These are phyloP conservation scores for Geodia barretti DNA, from an alignment of 37 sponge, comb jelly and placozoan species.

Conservation along the genomic window DNA sequence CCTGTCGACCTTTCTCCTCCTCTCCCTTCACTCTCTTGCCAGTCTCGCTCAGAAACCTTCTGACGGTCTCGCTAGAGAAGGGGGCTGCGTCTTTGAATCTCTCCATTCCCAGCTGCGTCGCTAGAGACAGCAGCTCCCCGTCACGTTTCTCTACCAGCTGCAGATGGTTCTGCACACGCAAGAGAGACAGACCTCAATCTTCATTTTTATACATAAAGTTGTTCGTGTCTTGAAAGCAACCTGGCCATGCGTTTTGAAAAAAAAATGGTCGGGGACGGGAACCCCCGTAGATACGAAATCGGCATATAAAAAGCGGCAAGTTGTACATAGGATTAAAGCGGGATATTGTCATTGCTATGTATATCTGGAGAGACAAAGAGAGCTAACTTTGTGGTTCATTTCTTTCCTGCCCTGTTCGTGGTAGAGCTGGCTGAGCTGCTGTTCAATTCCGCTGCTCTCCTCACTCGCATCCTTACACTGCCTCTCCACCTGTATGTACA, in stretches of 20 bases:
- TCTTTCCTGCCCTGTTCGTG: slow-evolving; percentile 40
- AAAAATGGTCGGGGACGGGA: background rate
- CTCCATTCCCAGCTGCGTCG: slow-evolving; percentile 11
- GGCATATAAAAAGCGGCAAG: no score
- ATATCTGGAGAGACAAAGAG: background rate
- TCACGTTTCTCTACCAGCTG: slow-evolving; percentile 31
- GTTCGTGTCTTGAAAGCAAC: background rate
- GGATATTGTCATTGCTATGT: no score
- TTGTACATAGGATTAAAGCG: no score
- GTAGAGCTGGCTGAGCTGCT: slow-evolving; percentile 12
- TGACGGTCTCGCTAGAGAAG: slow-evolving; percentile 5
- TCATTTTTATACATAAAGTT: no score
- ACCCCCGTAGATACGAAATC: no score
- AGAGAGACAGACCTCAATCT: background rate
- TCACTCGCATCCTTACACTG: slow-evolving; percentile 2
- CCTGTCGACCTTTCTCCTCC: slow-evolving; percentile 26
- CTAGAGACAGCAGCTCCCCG: slow-evolving; percentile 16
- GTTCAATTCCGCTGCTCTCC: slow-evolving; percentile 14
- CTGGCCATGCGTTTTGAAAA: background rate
- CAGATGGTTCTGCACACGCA: slow-evolving; percentile 34
- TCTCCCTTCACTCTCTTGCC: background rate
- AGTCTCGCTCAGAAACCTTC: slow-evolving; percentile 30
- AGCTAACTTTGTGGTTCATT: slow-evolving; percentile 28
- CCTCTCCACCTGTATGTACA: slow-evolving; percentile 38
- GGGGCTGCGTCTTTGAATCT: slow-evolving; percentile 11